Conservation (phyloP, 2,797 vertebrate species). For the Diplodus sargus region DNA sequence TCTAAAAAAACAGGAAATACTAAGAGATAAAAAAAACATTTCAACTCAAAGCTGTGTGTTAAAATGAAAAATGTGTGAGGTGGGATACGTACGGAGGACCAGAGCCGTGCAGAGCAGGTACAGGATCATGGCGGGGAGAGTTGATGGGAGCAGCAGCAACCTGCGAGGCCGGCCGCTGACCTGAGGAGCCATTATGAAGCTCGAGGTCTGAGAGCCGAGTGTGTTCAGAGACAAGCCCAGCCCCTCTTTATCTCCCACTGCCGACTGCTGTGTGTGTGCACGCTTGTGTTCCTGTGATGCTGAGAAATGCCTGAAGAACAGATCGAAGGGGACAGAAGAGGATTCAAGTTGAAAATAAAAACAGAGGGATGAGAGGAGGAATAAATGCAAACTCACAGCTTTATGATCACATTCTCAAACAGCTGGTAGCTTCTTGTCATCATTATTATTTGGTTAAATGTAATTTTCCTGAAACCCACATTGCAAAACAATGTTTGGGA, state of each 20-base stretch:
- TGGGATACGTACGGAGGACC: slow-evolving; percentile 41
- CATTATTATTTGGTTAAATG: no score
- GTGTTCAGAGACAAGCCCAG: slow-evolving; percentile 42
- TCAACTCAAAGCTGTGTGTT: neutral
- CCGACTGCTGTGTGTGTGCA: slow-evolving; percentile 9
- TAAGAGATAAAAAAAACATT: neutral
- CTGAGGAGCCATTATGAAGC: slow-evolving; percentile 10
- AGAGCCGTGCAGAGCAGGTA: slow-evolving; percentile 49
- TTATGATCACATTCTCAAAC: no score
- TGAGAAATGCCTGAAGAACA: neutral
- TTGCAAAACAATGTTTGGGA: no score
- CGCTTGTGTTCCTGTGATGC: neutral
- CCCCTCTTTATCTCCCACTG: slow-evolving; percentile 56
- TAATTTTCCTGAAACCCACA: no score
- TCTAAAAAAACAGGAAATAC: slow-evolving; percentile 49
- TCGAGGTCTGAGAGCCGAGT: slow-evolving; percentile 23
- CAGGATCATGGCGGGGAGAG: slow-evolving; percentile 51
- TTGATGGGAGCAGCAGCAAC: neutral
- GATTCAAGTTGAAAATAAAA: no score
- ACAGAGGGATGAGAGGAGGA: neutral
- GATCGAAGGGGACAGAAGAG: no score
- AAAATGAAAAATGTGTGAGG: neutral
- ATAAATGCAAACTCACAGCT: neutral
- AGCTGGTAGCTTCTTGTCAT: no score
- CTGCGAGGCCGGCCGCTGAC: slow-evolving; percentile 14